Conservation (phyloP, 2,113 vertebrate genomes). For the Neofelis nebulosa region DNA sequence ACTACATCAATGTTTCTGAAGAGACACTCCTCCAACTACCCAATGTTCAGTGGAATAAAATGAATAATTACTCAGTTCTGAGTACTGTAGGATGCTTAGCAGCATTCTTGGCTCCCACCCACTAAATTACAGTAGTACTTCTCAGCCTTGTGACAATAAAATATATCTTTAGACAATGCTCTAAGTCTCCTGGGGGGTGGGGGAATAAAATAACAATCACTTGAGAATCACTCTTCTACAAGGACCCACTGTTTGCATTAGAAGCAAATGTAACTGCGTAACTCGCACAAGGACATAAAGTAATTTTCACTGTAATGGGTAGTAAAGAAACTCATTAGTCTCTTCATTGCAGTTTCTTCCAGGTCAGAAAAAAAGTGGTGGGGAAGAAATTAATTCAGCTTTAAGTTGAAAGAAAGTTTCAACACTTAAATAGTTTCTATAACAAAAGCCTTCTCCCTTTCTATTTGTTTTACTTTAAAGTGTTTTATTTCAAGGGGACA, state of each 20-base stretch:
- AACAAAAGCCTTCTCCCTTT: conserved; percentile 1
- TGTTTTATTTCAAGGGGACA: not conserved
- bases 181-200: not conserved
- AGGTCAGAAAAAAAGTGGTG: not conserved
- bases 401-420: conserved; percentile 12
- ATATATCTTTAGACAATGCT: not conserved
- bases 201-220: not conserved
- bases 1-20: not conserved
- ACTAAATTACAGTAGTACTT: not conserved
- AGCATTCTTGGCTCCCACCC: not conserved
- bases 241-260: not conserved
- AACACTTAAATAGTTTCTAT: not conserved
- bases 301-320: not conserved
- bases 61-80: not conserved
- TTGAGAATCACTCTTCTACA: not conserved
- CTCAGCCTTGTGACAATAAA: not conserved
- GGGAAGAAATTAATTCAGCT: not conserved
- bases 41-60: not conserved
- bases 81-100: not conserved
- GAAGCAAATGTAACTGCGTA: not conserved
- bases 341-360: not conserved
- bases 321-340: not conserved
- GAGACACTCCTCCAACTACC: not conserved
- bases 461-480: not conserved
- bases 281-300: conserved; percentile 1